A percentile compares a stretch with the other conserved stretches of the same genome.
phyloP scores from a whole-genome alignment of 2,797 vertebrate genomes.

The Peromyscus eremicus region DNA sequence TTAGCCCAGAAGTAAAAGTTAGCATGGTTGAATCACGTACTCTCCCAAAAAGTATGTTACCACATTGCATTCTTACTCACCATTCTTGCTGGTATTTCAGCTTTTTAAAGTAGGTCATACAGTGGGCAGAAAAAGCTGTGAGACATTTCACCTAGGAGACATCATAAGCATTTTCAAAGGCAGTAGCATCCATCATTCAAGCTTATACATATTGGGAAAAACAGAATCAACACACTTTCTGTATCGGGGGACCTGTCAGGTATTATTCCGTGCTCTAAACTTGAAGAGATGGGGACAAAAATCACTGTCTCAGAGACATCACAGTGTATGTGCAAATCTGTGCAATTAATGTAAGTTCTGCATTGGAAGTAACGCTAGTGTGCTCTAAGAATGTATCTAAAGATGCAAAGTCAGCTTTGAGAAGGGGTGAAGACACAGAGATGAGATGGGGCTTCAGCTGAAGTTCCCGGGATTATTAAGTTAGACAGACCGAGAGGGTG shows the following conservation, averaged over 20 bases:
- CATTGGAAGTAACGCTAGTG: not conserved
- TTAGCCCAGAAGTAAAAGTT: conserved; percentile 48
- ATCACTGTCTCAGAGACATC: not conserved
- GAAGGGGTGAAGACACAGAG: not conserved
- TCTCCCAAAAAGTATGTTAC: conserved; percentile 8
- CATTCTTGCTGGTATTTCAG: not conserved
- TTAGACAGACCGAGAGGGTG: not conserved
- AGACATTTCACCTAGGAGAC: not conserved
- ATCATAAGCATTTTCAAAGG: conserved; percentile 35
- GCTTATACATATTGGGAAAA: not conserved
- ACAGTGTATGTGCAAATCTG: not conserved
- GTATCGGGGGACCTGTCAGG: not conserved
- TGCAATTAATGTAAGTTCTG: not conserved
- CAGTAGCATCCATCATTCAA: not conserved
- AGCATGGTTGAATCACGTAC: conserved; percentile 14
- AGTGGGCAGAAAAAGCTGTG: not conserved
- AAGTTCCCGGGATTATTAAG: not conserved
- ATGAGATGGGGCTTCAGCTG: not conserved
- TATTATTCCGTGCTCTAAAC: not conserved
- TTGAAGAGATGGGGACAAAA: not conserved
- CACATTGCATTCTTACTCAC: not conserved
- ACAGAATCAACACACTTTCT: not conserved
- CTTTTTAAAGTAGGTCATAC: conserved; percentile 33
- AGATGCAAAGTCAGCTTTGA: not conserved
- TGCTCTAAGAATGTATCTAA: not conserved